These are phyloP conservation scores for Chromobotia macracanthus DNA, from an alignment of 2,797 vertebrate genomes.

Conservation along the genomic window DNA sequence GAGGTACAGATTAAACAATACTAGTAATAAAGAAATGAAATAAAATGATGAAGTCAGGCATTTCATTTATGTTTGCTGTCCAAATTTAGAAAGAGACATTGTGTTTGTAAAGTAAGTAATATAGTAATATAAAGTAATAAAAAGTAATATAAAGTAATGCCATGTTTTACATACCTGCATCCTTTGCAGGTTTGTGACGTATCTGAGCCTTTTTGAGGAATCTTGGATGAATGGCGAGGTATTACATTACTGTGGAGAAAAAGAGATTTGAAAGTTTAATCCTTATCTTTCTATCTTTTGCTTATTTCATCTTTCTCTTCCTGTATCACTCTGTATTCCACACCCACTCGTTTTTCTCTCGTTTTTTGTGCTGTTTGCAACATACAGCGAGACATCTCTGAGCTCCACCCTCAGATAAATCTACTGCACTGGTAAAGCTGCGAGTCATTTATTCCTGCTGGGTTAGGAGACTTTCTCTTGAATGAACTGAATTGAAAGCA, in stretches of 20 bases:
- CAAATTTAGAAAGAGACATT: too few relatives aligned
- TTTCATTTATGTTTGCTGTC: too few relatives aligned
- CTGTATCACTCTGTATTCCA: slow-evolving; percentile 32
- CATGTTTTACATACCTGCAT: slow-evolving; percentile 43
- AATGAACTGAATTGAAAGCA: neutral
- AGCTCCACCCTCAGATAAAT: neutral
- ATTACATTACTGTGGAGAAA: slow-evolving; percentile 34
- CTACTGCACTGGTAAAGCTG: neutral
- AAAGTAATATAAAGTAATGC: neutral
- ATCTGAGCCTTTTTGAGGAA: slow-evolving; percentile 20
- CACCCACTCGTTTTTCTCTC: neutral
- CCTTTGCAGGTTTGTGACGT: slow-evolving; percentile 16
- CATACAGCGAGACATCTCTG: neutral
- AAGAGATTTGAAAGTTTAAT: neutral
- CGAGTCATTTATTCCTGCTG: neutral
- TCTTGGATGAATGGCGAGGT: neutral
- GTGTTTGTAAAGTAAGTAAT: too few relatives aligned
- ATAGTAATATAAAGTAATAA: too few relatives aligned
- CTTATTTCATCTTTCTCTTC: neutral
- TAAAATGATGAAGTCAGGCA: too few relatives aligned
- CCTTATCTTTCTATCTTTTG: too few relatives aligned
- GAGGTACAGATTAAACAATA: too few relatives aligned
- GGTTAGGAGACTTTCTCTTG: neutral
- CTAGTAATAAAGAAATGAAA: too few relatives aligned
- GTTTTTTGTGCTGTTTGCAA: slow-evolving; percentile 5